A percentile compares a stretch with the other conserved stretches of the same genome.
phyloP scores from a whole-genome alignment of 2,797 vertebrate species.

The Sebastes dallii region DNA sequence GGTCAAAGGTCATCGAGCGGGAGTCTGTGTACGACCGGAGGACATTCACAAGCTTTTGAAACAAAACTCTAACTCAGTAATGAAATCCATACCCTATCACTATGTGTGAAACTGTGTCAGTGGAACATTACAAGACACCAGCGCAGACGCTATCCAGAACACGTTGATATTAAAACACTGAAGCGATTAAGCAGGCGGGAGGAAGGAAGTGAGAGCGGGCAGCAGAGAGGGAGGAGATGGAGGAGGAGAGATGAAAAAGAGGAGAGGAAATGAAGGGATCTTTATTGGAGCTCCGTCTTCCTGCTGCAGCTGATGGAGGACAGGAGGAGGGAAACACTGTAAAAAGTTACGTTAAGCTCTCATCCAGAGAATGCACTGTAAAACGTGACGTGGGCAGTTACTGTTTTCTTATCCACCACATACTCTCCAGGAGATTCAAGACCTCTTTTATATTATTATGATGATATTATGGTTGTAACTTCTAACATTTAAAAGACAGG shows the following conservation, averaged over 20 bases:
- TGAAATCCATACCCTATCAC: background rate
- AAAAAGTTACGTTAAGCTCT: background rate
- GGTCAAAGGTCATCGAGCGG: background rate
- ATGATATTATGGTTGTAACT: background rate
- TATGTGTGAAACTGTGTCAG: background rate
- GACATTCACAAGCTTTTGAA: background rate
- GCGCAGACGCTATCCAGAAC: background rate
- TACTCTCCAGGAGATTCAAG: background rate
- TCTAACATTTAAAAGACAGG: background rate
- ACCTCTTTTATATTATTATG: background rate
- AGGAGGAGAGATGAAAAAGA: constrained; percentile 71
- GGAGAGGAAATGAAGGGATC: constrained; percentile 80
- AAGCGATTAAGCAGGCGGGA: constrained; percentile 11
- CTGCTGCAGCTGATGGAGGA: constrained; percentile 37
- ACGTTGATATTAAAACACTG: constrained; percentile 17
- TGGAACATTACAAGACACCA: background rate
- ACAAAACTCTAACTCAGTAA: background rate
- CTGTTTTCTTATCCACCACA: background rate
- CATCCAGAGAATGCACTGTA: background rate
- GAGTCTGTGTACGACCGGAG: background rate
- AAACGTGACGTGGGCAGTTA: background rate
- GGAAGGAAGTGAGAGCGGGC: constrained; percentile 61
- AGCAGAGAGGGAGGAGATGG: constrained; percentile 72
- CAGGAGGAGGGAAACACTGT: constrained; percentile 1
- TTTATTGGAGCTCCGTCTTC: constrained; percentile 51